Base-by-base conservation (phyloP, 2,797 vertebrate species). In the Furcifer pardalis region DNA sequence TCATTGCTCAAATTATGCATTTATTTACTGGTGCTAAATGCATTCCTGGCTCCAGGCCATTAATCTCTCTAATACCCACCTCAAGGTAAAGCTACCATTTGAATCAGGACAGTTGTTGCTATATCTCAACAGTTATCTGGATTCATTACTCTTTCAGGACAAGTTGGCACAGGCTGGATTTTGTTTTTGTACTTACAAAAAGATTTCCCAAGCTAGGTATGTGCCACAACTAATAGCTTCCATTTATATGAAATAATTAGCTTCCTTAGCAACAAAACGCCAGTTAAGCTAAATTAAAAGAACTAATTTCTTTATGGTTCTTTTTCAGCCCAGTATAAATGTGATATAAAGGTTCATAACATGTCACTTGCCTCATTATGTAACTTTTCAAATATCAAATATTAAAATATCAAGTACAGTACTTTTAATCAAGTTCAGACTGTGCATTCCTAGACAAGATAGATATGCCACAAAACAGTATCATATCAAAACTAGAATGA, bases 21-120 rank as follows among this genome's bases (percentile, higher is more conserved):
- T 75, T 35, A 65, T 44, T 80, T 32, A 42, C 46, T 32, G n/a
- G 35, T 74, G 32, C 35, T 25, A 46, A 75, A 42, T 74, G 44
- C 35, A 8, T 60, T 69, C 30, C 59, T 59, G n/a, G n/a, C 81
- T 80, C 75, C 77, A 84, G 72, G 37, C 63, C 13, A 2, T 25
- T 32, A 60, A 62, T 89, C 83, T 71, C n/a, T 42, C 78, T 37
- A 72, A 21, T 37, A 77, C 68, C 0, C 80, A 21, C 59, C 77
- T 90, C 79, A 88, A 59, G 63, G 44, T 60, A 32, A 52, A 87
- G 3, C 40, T 60, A 83, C 42, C 83, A 7, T 9, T 83, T 79
- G 75, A 77, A 17, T 1, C 19, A 25, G 5, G n/a, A 0, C 35
- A 40, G 30, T 7, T 37, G 37, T 17, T 79, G 2, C 7, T 86